A percentile compares a stretch with the other conserved stretches of the same genome.
These are phyloP conservation scores for Tiliqua scincoides DNA, from an alignment of 2,113 vertebrate species.

Conservation along the genomic window DNA sequence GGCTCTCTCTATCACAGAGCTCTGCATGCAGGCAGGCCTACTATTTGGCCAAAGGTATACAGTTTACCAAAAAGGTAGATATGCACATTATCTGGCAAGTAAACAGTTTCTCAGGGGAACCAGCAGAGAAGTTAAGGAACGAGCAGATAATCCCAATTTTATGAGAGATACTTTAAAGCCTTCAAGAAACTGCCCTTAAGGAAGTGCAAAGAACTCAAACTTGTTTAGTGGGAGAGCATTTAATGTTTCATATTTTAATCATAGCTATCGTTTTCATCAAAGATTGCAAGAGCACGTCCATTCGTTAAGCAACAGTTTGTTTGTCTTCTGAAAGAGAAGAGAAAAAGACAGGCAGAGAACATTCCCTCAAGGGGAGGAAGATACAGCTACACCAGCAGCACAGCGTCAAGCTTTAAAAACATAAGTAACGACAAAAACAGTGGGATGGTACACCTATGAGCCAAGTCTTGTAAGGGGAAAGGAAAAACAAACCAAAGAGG, in stretches of 20 bases:
- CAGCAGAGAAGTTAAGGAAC: not conserved
- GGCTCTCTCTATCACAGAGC: not conserved
- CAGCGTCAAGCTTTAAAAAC: not conserved
- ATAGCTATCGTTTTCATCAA: not conserved
- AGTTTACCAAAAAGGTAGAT: not conserved
- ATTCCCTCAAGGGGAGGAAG: not conserved
- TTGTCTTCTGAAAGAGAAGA: constrained; percentile 5
- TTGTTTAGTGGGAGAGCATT: constrained; percentile 14
- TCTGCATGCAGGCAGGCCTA: accelerated
- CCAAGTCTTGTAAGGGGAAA: not conserved
- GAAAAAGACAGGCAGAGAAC: not conserved
- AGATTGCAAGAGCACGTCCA: not conserved
- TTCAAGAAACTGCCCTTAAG: not conserved
- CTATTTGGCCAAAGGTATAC: not conserved
- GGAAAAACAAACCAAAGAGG: not conserved
- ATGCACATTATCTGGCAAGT: not conserved
- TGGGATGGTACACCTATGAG: not conserved
- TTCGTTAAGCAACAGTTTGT: not conserved
- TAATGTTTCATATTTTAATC: constrained; percentile 15
- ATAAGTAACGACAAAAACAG: not conserved
- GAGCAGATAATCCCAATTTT: constrained; percentile 27
- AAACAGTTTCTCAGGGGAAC: constrained; percentile 33
- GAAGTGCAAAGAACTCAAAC: not conserved
- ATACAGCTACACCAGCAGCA: not conserved
- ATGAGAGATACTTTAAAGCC: not conserved